Conservation (phyloP, 1,140 invertebrate genomes). For the Aphaenogaster floridana region DNA sequence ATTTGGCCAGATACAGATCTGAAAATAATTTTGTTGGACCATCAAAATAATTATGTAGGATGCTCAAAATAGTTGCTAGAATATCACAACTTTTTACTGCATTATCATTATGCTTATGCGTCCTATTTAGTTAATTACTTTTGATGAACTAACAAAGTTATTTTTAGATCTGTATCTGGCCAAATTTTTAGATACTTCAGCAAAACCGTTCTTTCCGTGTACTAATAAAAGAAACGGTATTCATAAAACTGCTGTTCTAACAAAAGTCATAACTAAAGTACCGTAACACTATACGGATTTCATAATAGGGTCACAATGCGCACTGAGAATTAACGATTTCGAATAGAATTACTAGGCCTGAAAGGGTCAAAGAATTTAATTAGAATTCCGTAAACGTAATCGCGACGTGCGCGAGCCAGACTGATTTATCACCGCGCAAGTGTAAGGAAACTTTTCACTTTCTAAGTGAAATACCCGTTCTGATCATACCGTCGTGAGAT, state of each 20-base stretch:
- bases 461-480: slow-evolving; percentile 27
- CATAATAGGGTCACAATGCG: background rate
- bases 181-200: too few relatives aligned
- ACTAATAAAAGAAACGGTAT: background rate
- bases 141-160: too few relatives aligned
- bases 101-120: too few relatives aligned
- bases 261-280: background rate
- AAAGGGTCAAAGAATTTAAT: slow-evolving; percentile 44
- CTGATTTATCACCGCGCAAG: slow-evolving; percentile 17
- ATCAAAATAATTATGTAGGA: too few relatives aligned
- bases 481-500: slow-evolving; percentile 25
- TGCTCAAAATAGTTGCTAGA: too few relatives aligned
- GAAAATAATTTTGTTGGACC: too few relatives aligned
- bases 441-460: slow-evolving; percentile 48
- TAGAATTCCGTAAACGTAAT: slow-evolving; percentile 28
- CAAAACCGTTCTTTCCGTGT: too few relatives aligned
- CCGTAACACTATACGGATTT: background rate
- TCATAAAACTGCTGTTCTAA: background rate
- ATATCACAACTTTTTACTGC: too few relatives aligned
- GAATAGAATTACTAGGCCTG: background rate
- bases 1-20: too few relatives aligned
- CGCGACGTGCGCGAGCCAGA: slow-evolving; percentile 18
- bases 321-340: background rate
- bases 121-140: too few relatives aligned
- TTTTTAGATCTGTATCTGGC: too few relatives aligned